Conservation (phyloP, 2,888 invertebrate genomes). For the Timema cristinae region DNA sequence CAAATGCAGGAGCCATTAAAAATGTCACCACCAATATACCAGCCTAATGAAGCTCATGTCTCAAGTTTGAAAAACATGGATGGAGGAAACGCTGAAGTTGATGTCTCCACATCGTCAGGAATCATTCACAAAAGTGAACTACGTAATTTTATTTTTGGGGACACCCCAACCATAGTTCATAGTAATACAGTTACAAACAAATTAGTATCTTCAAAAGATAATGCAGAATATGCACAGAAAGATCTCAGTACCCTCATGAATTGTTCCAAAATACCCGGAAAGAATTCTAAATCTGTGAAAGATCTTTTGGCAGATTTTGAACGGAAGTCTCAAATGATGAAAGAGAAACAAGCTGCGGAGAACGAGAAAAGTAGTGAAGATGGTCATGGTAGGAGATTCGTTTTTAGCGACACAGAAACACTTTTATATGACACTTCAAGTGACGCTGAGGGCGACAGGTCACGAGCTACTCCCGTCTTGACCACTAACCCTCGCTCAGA, state of each 20-base stretch:
- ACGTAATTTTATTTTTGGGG: constrained; percentile 38
- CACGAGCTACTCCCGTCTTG: neutral
- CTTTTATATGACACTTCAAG: constrained; percentile 47
- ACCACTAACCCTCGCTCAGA: constrained; percentile 20
- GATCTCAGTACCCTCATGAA: too few species aligned
- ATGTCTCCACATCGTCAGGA: constrained; percentile 26
- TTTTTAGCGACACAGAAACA: constrained; percentile 49
- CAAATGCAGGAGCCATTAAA: constrained; percentile 46
- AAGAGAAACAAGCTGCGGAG: constrained; percentile 38
- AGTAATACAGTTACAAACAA: too few species aligned
- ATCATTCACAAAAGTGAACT: constrained; percentile 32
- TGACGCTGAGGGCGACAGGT: constrained; percentile 39
- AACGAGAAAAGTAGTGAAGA: constrained; percentile 38
- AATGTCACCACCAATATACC: constrained; percentile 40
- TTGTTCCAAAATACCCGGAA: constrained; percentile 26
- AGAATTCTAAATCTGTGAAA: constrained; percentile 43
- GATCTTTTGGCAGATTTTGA: constrained; percentile 48
- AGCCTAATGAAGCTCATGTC: constrained; percentile 45
- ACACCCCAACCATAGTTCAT: constrained; percentile 18
- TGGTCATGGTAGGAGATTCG: constrained; percentile 39
- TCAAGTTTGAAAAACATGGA: constrained; percentile 36
- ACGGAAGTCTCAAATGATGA: constrained; percentile 43
- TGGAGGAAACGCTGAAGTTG: neutral
- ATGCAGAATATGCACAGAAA: neutral
- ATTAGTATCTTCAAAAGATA: constrained; percentile 20